Percentiles rank a stretch among this genome's conserved stretches.
phyloP scores from a whole-genome alignment of 2,888 invertebrate species.

The Eueremaeus valkanovi region DNA sequence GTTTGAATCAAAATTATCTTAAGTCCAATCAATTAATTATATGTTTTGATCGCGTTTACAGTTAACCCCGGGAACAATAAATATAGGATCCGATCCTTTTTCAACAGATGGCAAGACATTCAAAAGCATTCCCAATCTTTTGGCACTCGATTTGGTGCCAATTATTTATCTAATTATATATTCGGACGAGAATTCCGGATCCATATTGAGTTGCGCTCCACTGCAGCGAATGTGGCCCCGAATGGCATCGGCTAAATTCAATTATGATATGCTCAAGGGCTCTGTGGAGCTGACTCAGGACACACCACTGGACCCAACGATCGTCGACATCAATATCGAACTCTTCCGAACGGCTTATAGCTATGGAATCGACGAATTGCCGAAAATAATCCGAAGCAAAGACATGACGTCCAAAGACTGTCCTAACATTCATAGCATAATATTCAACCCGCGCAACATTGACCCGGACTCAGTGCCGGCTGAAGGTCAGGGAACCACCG shows the following conservation, averaged over 20 bases:
- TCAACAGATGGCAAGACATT: slow-evolving; percentile 46
- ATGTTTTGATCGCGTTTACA: background rate
- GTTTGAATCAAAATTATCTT: background rate
- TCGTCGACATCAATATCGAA: slow-evolving; percentile 57
- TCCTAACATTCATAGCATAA: slow-evolving; percentile 65
- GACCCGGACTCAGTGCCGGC: slow-evolving; percentile 54
- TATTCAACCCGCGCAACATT: slow-evolving; percentile 66
- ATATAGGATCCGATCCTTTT: slow-evolving; percentile 20
- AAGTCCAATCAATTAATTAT: too few species aligned
- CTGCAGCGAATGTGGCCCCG: slow-evolving; percentile 44
- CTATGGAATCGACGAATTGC: slow-evolving; percentile 48
- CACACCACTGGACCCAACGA: slow-evolving; percentile 47
- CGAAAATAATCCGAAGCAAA: slow-evolving; percentile 45
- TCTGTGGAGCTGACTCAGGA: slow-evolving; percentile 46
- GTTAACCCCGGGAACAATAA: slow-evolving; percentile 14
- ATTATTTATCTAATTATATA: slow-evolving; percentile 71
- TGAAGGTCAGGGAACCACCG: slow-evolving; percentile 67
- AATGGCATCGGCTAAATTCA: slow-evolving; percentile 46
- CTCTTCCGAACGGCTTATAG: slow-evolving; percentile 44
- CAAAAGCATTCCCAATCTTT: slow-evolving; percentile 57
- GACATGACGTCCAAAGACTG: slow-evolving; percentile 55
- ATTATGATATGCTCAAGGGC: slow-evolving; percentile 43
- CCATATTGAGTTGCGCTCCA: slow-evolving; percentile 45
- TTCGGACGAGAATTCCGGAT: slow-evolving; percentile 63
- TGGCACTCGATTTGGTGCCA: slow-evolving; percentile 59